A percentile compares a stretch with the other conserved stretches of the same genome.
These are phyloP conservation scores for Creontiades dilutus DNA, from an alignment of 2,888 invertebrate species.

Conservation along the genomic window DNA sequence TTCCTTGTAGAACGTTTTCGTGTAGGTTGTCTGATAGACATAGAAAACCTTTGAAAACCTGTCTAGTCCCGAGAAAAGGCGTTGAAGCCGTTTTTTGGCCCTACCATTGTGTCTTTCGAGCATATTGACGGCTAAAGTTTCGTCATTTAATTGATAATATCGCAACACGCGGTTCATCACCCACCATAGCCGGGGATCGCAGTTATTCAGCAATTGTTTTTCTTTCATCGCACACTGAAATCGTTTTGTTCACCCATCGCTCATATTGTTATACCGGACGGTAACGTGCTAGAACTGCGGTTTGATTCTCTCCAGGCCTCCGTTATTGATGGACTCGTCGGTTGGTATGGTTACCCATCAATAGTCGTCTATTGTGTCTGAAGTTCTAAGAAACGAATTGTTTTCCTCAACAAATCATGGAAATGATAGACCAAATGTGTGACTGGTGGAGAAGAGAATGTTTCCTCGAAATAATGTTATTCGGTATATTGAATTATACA, in stretches of 20 bases:
- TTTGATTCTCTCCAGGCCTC: background rate
- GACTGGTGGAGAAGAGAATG: too few relatives aligned
- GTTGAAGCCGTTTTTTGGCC: conserved; percentile 40
- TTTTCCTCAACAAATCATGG: too few relatives aligned
- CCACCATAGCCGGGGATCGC: conserved; percentile 62
- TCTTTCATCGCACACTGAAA: conserved; percentile 42
- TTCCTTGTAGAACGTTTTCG: conserved; percentile 68
- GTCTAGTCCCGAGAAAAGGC: conserved; percentile 38
- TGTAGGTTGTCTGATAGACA: conserved; percentile 59
- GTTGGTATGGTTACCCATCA: background rate
- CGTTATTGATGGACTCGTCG: background rate
- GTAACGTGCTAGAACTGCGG: background rate
- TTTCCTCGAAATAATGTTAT: too few relatives aligned
- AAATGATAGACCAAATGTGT: too few relatives aligned
- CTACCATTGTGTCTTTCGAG: conserved; percentile 57
- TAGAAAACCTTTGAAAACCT: conserved; percentile 33
- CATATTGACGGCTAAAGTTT: conserved; percentile 60
- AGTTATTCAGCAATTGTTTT: conserved; percentile 52
- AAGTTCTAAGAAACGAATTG: too few relatives aligned
- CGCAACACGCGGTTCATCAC: conserved; percentile 43
- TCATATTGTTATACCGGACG: background rate
- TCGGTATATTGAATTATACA: too few relatives aligned
- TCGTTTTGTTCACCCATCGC: background rate
- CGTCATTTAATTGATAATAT: conserved; percentile 53
- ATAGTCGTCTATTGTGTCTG: background rate